Base-by-base conservation (phyloP, 2,113 vertebrate genomes). In the Chaetura pelagica region DNA sequence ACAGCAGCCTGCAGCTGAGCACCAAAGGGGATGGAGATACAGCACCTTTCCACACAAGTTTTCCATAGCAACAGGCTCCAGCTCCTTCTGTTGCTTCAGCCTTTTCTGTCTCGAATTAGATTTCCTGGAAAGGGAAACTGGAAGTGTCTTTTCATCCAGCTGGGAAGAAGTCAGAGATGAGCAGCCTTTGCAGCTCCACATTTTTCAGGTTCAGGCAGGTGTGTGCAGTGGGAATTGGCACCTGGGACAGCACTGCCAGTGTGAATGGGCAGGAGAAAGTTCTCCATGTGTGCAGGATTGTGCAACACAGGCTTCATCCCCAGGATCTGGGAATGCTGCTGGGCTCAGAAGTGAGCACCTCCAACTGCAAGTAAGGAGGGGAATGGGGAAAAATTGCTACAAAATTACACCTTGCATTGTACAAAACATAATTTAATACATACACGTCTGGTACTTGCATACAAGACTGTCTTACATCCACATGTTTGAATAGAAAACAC, bases 351-450 rank as follows among this genome's bases (percentile, higher is more conserved):
- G 44, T 9, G 79, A 38, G 4, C 55, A 7, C 38, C 71, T 51
- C 49, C 46, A 40, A 0, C 52, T 17, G 58, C 54, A 27, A 63
- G 15, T 13, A 8, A 40, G 59, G 35, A 74, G 72, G 72, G 84
- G 15, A 48, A 34, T 1, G 23, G 12, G 72, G 52, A 79, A 27
- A 14, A 83, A 68, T 14, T 11, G 42, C 63, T 34, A 55, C 68
- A 72, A 3, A 14, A 4, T 2, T 73, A 91, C 95, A 57, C 87
- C 24, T 26, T 21, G 73, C 16, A 1, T 93, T 81, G 64, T 94
- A 94, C 11, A 93, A 96, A 94, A 94, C 16, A 89, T 96, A 86
- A 94, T 96, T 96, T 96, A 96, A 95, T 96, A 46, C 40, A 73
- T 66, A 54, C 72, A 26, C 1, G 2, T 38, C 27, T 30, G 63